Evolutionary conservation across 1,140 invertebrate genomes (phyloP).

Genomic region (Drosophila oshimai): DNA sequence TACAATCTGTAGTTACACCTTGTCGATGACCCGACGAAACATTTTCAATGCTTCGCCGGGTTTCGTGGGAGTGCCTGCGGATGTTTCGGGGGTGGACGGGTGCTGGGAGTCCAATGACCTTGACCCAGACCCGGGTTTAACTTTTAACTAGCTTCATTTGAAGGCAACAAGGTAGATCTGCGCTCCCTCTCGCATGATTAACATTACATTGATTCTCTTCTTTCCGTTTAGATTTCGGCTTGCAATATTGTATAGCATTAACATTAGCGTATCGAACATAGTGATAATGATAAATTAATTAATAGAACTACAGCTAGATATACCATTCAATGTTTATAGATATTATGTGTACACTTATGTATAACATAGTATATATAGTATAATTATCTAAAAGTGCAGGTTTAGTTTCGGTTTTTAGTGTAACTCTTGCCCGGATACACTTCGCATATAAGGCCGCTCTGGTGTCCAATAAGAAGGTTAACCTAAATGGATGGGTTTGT

Average conservation of each 20-base stretch:
- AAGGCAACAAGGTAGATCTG: slow-evolving; percentile 82
- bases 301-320: slow-evolving; percentile 65
- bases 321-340: slow-evolving; percentile 61
- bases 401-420: slow-evolving; percentile 47
- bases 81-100: slow-evolving; percentile 17
- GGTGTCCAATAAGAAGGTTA: slow-evolving; percentile 56
- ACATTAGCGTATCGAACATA: slow-evolving; percentile 45
- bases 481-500: neutral
- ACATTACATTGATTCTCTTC: slow-evolving; percentile 47
- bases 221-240: slow-evolving; percentile 25
- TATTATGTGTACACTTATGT: slow-evolving; percentile 24
- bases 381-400: slow-evolving; percentile 64
- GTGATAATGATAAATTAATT: slow-evolving; percentile 63
- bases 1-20: slow-evolving; percentile 26
- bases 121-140: slow-evolving; percentile 36
- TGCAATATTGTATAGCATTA: slow-evolving; percentile 28
- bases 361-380: slow-evolving; percentile 36
- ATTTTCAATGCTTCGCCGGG: slow-evolving; percentile 60
- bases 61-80: no score
- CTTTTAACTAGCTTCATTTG: slow-evolving; percentile 82
- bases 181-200: slow-evolving; percentile 56
- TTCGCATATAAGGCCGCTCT: slow-evolving; percentile 67
- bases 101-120: slow-evolving; percentile 24
- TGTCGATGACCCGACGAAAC: slow-evolving; percentile 46
- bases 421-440: slow-evolving; percentile 28